Conservation (phyloP, 1,140 invertebrate species). For the Nebria ingens region DNA sequence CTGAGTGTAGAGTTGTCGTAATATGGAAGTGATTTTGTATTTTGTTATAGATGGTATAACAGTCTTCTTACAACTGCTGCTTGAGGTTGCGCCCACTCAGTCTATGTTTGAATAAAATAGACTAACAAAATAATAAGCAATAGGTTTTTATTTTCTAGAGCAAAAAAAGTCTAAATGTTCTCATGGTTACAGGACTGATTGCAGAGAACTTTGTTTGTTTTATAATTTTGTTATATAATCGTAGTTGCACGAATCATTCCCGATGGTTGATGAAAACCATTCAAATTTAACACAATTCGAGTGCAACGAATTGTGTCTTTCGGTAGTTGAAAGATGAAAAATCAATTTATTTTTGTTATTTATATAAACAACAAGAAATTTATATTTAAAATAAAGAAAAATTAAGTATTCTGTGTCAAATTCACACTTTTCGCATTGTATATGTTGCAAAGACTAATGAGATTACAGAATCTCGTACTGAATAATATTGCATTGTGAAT, state of each 20-base stretch:
- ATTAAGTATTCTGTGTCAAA: not conserved
- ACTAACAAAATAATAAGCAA: conserved; percentile 20
- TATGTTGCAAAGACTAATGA: conserved; percentile 5
- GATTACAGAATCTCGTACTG: conserved; percentile 3
- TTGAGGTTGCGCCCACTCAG: conserved; percentile 84
- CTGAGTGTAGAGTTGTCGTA: not conserved
- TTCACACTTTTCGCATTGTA: not conserved
- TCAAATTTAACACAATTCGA: conserved; percentile 3
- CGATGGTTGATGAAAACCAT: conserved; percentile 11
- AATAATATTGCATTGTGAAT: conserved; percentile 2
- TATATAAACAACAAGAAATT: not conserved
- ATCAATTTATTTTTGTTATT: too few species aligned
- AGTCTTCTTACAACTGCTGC: conserved; percentile 77
- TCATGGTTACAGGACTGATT: conserved; percentile 18
- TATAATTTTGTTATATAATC: conserved; percentile 6
- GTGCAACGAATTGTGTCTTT: conserved; percentile 5
- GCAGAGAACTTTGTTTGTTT: not conserved
- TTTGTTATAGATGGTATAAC: conserved; percentile 71
- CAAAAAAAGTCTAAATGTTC: conserved; percentile 14
- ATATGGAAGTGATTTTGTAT: conserved; percentile 21
- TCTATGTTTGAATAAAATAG: conserved; percentile 59
- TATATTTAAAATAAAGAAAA: too few species aligned
- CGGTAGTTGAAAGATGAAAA: not conserved
- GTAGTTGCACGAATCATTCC: conserved; percentile 29
- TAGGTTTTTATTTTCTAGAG: conserved; percentile 26